Evolutionary conservation across 2,797 vertebrate species (phyloP).

Genomic region (Etheostoma nigrum): DNA sequence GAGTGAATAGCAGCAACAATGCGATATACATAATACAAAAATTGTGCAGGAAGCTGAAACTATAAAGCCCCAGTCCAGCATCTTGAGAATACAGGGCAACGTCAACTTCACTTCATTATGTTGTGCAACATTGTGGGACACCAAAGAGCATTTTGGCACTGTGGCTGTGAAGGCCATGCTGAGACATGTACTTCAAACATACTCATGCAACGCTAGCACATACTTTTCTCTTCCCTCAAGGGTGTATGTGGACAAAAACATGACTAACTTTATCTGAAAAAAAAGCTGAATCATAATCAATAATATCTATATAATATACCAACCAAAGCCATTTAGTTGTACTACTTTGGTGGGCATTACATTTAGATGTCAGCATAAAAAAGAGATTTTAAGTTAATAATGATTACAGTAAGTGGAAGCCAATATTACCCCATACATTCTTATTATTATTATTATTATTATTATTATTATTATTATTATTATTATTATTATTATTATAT

Average conservation of each 20-base stretch:
- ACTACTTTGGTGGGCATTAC: not conserved
- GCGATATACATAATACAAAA: not conserved
- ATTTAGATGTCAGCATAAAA: not conserved
- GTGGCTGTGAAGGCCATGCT: constrained; percentile 80
- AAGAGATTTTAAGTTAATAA: constrained; percentile 3
- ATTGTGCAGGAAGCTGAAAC: not conserved
- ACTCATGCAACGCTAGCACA: constrained; percentile 79
- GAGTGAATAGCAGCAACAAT: not conserved
- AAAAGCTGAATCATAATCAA: not conserved
- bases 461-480: not conserved
- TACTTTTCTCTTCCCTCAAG: constrained; percentile 80
- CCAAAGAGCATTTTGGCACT: constrained; percentile 64
- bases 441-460: not conserved
- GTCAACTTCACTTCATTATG: constrained; percentile 38
- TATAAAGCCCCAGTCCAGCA: not conserved
- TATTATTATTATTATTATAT: not conserved
- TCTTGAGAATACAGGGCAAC: constrained; percentile 50
- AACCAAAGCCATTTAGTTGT: not conserved
- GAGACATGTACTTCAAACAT: constrained; percentile 84
- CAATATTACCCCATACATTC: not conserved
- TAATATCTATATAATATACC: no score
- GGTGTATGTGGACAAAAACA: constrained; percentile 65
- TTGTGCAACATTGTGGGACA: constrained; percentile 77
- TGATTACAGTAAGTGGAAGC: not conserved
- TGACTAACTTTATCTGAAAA: constrained; percentile 41